Percentiles rank a stretch among this genome's conserved stretches.
Conservation (phyloP, 1,140 invertebrate genomes). For the Tetramorium parvispinum region DNA sequence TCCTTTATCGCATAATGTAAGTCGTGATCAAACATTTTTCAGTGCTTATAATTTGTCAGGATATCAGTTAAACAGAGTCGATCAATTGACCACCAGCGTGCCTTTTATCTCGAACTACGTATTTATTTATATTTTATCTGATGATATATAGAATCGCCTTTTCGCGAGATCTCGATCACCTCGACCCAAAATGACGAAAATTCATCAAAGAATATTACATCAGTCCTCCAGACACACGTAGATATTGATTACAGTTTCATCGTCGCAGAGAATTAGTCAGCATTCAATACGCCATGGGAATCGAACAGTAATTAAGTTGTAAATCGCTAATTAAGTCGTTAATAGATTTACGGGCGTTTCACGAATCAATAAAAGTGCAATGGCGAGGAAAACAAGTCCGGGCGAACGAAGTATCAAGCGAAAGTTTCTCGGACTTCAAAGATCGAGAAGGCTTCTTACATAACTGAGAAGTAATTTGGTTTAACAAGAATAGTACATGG, state of each 20-base stretch:
- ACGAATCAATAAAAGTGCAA: conserved; percentile 45
- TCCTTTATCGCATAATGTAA: conserved; percentile 23
- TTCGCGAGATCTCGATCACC: conserved; percentile 36
- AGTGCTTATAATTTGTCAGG: neutral
- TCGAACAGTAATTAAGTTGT: conserved; percentile 46
- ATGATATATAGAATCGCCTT: neutral
- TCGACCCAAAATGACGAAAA: conserved; percentile 22
- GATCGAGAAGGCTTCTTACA: conserved; percentile 19
- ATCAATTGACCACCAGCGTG: conserved; percentile 17
- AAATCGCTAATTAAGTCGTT: conserved; percentile 44
- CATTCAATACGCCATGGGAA: neutral
- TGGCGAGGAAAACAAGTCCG: conserved; percentile 26
- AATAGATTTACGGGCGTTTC: conserved; percentile 16
- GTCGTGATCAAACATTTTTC: conserved; percentile 10
- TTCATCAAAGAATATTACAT: neutral
- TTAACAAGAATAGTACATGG: neutral
- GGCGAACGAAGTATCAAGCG: neutral
- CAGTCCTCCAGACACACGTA: neutral
- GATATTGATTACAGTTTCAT: neutral
- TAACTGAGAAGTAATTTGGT: conserved; percentile 29
- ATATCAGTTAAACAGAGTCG: conserved; percentile 30
- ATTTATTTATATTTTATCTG: conserved; percentile 16
- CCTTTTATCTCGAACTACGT: conserved; percentile 59
- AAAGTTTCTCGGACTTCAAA: conserved; percentile 26
- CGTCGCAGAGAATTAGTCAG: neutral